Conservation (phyloP, 2,888 invertebrate genomes). For the Thymelicus lineola region DNA sequence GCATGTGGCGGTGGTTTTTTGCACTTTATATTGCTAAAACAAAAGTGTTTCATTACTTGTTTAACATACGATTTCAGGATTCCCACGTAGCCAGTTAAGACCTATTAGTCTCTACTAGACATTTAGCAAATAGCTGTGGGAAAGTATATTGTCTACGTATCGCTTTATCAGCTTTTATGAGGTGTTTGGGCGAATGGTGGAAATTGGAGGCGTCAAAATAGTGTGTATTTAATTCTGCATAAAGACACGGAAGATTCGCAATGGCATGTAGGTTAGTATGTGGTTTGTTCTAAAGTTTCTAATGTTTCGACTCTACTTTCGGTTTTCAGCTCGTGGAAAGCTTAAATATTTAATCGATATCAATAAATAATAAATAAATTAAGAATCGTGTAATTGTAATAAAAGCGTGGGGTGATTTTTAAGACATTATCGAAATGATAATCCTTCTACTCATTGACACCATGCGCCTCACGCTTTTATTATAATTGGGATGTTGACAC, state of each 20-base stretch:
- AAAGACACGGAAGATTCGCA: not conserved
- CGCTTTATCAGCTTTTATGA: constrained; percentile 22
- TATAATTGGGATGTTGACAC: no score
- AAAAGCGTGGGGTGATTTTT: no score
- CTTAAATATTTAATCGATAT: not conserved
- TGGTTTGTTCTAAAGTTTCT: not conserved
- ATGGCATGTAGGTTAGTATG: no score
- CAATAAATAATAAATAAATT: no score
- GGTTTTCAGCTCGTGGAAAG: not conserved
- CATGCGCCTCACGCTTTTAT: no score
- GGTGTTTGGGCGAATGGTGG: constrained; percentile 6
- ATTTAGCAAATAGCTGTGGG: constrained; percentile 29
- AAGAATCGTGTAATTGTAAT: no score
- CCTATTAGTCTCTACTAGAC: constrained; percentile 35
- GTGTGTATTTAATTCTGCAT: constrained; percentile 12
- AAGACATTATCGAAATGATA: no score
- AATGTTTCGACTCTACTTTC: not conserved
- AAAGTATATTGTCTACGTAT: constrained; percentile 17
- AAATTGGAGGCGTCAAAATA: constrained; percentile 27
- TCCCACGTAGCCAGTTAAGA: constrained; percentile 30
- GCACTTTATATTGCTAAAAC: constrained; percentile 24
- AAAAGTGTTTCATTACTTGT: constrained; percentile 14
- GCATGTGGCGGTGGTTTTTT: constrained; percentile 14
- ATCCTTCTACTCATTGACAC: no score
- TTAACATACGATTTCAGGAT: constrained; percentile 24